Evolutionary conservation across 2,888 invertebrate species (phyloP), one percentile per base, ranked within the genome.

Genomic region (Zele albiditarsus): DNA sequence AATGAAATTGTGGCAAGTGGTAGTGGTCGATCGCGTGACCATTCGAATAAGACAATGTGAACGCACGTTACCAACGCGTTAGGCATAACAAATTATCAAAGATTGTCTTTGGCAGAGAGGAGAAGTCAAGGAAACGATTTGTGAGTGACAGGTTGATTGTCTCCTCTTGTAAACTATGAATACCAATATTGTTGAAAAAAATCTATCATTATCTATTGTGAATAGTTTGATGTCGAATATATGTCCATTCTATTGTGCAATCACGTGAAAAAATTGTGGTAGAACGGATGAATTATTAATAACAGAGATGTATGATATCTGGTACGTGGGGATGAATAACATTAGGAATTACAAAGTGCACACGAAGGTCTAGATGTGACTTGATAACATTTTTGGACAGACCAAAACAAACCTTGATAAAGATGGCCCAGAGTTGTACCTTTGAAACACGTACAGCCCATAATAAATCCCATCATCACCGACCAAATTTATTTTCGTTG

Each of bases 401-500:
- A 69, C 58, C 69, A 73, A 71, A 68, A 86, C 85, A 79, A 85
- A 89, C 88, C 88, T 88, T 87, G 88, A 82, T 86, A 86, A 65
- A 88, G 86, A 84, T 86, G 88, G 81, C 84, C 82, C 81, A 88
- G 84, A 84, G 84, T 87, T 86, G 90, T 92, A 95, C 96, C 96
- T 95, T 95, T 95, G 91, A 96, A 93, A 92, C 96, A 96, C 91
- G 96, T 95, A 92, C 96, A 96, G 91, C 96, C 96, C 96, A 96
- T 96, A 92, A 96, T 95, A 93, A 95, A 96, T 91, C 96, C 96
- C 96, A 96, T 96, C 95, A 96, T 95, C 92, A 76, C 79, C 79
- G 75, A 76, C 71, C 71, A 63, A 58, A 71, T 58, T 71, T 25
- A 53, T 23, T 53, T 53, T 33, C 68, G 14, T 62, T 46, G n/a